Percentiles rank a stretch among this genome's conserved stretches.
These are phyloP conservation scores for Neodiprion virginianus DNA, from an alignment of 1,140 invertebrate species.

Conservation along the genomic window DNA sequence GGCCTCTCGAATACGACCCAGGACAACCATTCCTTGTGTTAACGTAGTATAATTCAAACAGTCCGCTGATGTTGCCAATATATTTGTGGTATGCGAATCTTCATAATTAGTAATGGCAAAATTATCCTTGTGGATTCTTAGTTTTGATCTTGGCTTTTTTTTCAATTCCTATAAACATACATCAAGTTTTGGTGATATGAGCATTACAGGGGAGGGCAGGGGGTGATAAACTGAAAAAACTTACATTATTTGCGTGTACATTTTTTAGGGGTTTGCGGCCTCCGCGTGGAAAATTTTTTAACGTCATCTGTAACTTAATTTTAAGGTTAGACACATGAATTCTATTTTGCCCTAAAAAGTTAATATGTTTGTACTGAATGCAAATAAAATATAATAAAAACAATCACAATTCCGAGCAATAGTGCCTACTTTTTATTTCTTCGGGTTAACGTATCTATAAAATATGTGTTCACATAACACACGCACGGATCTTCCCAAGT, in stretches of 20 bases:
- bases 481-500: neutral
- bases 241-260: conserved; percentile 30
- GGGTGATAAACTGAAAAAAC: conserved; percentile 5
- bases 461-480: neutral
- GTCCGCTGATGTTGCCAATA: conserved; percentile 33
- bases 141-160: neutral
- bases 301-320: conserved; percentile 36
- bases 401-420: neutral
- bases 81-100: neutral
- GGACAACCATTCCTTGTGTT: conserved; percentile 61
- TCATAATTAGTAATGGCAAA: neutral
- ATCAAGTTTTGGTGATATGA: neutral
- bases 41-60: conserved; percentile 39
- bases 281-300: conserved; percentile 44
- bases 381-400: neutral
- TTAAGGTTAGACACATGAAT: neutral
- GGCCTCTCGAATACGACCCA: conserved; percentile 63
- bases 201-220: neutral
- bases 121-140: neutral
- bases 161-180: neutral
- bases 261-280: conserved; percentile 34
- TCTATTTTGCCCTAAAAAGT: neutral
- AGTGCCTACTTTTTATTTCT: neutral
- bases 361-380: neutral
- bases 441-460: neutral